Evolutionary conservation across 64 coral and sea anemone species (phyloP), one percentile per base, ranked within the genome.

Genomic region (Montipora foliosa): DNA sequence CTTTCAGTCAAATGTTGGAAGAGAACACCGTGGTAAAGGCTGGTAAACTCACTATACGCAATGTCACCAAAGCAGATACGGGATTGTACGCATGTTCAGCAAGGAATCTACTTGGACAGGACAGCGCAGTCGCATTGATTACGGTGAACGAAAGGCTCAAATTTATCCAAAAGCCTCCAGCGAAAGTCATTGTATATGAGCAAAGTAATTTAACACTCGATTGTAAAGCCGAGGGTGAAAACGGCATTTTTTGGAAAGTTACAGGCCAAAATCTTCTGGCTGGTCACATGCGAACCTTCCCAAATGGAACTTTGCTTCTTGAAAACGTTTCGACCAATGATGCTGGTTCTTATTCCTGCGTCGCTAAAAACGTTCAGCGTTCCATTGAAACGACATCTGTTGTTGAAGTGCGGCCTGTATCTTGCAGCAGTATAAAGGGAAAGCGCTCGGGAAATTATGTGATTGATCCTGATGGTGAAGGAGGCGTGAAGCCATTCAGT

Each of bases 381-480:
- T 91, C 78, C 6, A 53, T 82, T 8, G 59, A 13, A 44, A 29
- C 88, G 61, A 68, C 37, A 6, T 22, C 61, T 47, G 20, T 79
- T 14, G 20, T 90, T 68, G 44, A 79, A 50, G 44, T 78, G 21
- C 45, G 14, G 3, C 17, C 45, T 29, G 13, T 8, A 1, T 78
- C 76, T 14, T 78, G 76, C 47, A 78, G 76, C 45, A 50, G 15
- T 8, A 49, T 78, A 49, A 78, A 49, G 47, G 47, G 75, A 78
- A 49, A 4, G 1, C 16, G 11, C 5, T 78, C 76, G 19, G 78
- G 78, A 57, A 73, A 70, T 68, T 91, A 91, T 13, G 15, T 10
- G 8, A 82, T 91, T 19, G 89, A 91, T 16, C 89, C 89, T n/a
- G 89, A 91, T 66, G 78, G 89, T 19, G 37, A 49, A 2, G 78